Percentiles rank a stretch among this genome's conserved stretches.
Conservation (phyloP, 1,140 invertebrate genomes). For the Achatina immaculata region DNA sequence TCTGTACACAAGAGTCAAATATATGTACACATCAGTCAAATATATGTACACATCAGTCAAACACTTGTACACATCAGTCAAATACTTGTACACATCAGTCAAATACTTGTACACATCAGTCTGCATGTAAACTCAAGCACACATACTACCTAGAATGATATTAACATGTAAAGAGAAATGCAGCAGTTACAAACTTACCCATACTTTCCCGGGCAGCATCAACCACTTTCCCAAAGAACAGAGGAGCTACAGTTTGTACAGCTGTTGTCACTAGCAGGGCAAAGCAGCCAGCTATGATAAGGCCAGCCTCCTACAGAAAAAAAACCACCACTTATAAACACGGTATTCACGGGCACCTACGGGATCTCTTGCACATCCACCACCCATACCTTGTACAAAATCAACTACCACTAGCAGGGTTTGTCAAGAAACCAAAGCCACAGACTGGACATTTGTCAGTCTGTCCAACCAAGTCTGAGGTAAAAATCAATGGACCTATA, state of each 20-base stretch:
- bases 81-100: no score
- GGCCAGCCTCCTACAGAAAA: slow-evolving; percentile 53
- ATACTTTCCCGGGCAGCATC: slow-evolving; percentile 67
- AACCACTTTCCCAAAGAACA: slow-evolving; percentile 70
- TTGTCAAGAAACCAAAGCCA: not conserved
- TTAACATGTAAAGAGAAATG: no score
- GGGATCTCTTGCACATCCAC: not conserved
- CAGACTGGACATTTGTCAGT: not conserved
- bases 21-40: no score
- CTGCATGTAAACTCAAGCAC: no score
- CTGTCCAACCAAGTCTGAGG: not conserved
- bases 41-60: no score
- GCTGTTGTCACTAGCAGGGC: slow-evolving; percentile 61
- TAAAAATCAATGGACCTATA: not conserved
- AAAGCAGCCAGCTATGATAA: slow-evolving; percentile 50
- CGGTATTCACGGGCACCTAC: not conserved
- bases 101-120: no score
- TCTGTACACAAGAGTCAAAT: no score
- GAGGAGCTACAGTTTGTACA: slow-evolving; percentile 62
- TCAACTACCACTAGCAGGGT: not conserved
- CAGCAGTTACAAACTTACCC: slow-evolving; percentile 62
- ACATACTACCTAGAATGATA: no score
- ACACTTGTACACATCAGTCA: no score
- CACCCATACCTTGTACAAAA: not conserved
- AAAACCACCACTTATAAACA: not conserved